Percentiles rank a stretch among this genome's conserved stretches.
These are phyloP conservation scores for Cyprinus carpio DNA, from an alignment of 2,113 vertebrate genomes.

Conservation along the genomic window DNA sequence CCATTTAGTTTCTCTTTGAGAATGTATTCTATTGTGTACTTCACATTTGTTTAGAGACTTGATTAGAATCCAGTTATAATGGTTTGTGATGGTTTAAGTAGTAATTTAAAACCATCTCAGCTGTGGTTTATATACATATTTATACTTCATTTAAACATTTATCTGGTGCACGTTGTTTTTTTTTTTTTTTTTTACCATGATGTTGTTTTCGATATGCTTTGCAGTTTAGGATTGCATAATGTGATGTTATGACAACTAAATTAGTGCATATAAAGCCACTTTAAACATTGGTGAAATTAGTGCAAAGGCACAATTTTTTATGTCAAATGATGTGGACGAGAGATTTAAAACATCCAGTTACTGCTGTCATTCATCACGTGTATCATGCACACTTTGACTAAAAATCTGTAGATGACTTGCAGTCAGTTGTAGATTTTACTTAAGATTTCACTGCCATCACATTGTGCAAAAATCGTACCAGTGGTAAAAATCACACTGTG, in stretches of 20 bases:
- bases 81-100: constrained; percentile 12
- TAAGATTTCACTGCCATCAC: not conserved
- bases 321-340: too few species aligned
- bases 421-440: not conserved
- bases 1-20: not conserved
- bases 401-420: not conserved
- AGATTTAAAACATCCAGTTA: not conserved
- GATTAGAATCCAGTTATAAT: not conserved
- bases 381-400: not conserved
- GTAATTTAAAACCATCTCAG: constrained; percentile 1
- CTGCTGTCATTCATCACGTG: not conserved
- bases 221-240: not conserved
- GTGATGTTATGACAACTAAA: not conserved
- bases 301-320: not conserved
- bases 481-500: not conserved
- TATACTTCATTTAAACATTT: constrained; percentile 3
- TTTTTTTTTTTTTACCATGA: not conserved
- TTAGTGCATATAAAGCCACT: too few species aligned
- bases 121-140: constrained; percentile 27
- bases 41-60: not conserved
- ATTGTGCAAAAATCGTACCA: not conserved
- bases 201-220: not conserved
- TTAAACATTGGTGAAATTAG: not conserved
- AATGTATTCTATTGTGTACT: not conserved
- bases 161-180: not conserved